Evolutionary conservation across 30 jellyfish, hydroid and myxozoan species (phyloP).

Genomic region (Chrysaora quinquecirrha): DNA sequence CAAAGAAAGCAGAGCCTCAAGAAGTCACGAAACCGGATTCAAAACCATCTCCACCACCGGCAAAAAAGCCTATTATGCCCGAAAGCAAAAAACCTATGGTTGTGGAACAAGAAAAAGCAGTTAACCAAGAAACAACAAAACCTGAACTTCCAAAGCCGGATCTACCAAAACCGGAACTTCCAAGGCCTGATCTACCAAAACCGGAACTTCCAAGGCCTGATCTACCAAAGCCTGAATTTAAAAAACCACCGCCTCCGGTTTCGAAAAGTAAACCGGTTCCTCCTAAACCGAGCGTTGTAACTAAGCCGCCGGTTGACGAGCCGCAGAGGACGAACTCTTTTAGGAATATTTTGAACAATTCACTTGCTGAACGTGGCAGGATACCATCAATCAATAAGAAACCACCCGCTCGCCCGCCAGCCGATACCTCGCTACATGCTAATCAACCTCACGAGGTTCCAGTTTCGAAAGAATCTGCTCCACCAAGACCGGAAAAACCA

Average conservation of each 20-base stretch:
- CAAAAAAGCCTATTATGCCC: neutral
- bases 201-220: slow-evolving; percentile 86
- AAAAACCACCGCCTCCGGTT: slow-evolving; percentile 77
- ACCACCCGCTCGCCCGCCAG: slow-evolving; percentile 49
- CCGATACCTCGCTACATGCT: slow-evolving; percentile 27
- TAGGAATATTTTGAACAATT: slow-evolving; percentile 19
- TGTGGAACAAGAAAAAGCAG: slow-evolving; percentile 24
- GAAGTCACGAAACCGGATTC: neutral
- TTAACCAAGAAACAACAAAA: slow-evolving; percentile 11
- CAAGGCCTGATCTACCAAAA: slow-evolving; percentile 42
- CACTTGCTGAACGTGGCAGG: neutral
- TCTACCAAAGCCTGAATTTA: slow-evolving; percentile 35
- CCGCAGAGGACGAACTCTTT: slow-evolving; percentile 4
- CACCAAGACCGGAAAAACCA: slow-evolving; percentile 19
- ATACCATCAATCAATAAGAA: slow-evolving; percentile 48
- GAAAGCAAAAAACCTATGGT: slow-evolving; percentile 2
- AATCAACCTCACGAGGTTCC: slow-evolving; percentile 6
- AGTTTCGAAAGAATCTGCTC: slow-evolving; percentile 18
- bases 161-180: slow-evolving; percentile 26
- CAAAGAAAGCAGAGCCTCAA: neutral
- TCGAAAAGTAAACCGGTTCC: slow-evolving; percentile 45
- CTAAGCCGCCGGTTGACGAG: slow-evolving; percentile 5
- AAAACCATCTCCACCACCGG: neutral
- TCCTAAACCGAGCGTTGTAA: slow-evolving; percentile 29
- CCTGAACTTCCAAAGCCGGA: slow-evolving; percentile 29